Base-by-base conservation (phyloP, 2,113 vertebrate genomes). In the Chionodraco myersi region DNA sequence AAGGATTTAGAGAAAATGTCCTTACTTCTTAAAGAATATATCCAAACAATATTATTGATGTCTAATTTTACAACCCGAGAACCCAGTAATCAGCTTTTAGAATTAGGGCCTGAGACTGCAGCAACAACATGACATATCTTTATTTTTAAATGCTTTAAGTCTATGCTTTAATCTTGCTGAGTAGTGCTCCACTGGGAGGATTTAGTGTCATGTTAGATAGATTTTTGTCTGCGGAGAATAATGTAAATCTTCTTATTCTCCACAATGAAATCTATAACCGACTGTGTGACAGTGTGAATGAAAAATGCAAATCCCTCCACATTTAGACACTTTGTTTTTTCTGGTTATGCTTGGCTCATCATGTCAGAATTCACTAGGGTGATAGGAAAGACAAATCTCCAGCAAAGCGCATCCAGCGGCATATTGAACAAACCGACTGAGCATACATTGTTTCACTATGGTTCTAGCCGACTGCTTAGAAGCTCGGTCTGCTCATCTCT, bases 181-280 rank as follows among this genome's bases (percentile, higher is more conserved):
- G 80, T 77, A 59, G 47, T 74, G 75, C 64, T 74, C 77, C 64
- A 75, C 70, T 68, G 73, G 87, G 82, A 87, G 84, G 82, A 88
- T 86, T 91, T 88, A 87, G 65, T 84, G 80, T 87, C 90, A 82
- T 70, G 78, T 91, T 86, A 89, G 76, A 89, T 77, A 70, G 57
- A 86, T 88, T 83, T 13, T 47, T 34, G 57, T 83, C 75, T 70
- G 52, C 49, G 49, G 44, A 82, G 72, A 86, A 60, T 70, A 70
- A 78, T 74, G 83, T 66, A 79, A 86, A 81, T 86, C 71, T 78
- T 75, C 44, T 52, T 49, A 13, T 75, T 85, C 56, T 69, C 71
- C 44, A 60, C 66, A 53, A 71, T 36, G 80, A 72, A 52, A 90
- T 82, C 73, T 57, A 74, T 80, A 85, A 81, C 78, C 77, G 10